These are phyloP conservation scores for Macropodus opercularis DNA, from an alignment of 2,797 vertebrate species.

Conservation along the genomic window DNA sequence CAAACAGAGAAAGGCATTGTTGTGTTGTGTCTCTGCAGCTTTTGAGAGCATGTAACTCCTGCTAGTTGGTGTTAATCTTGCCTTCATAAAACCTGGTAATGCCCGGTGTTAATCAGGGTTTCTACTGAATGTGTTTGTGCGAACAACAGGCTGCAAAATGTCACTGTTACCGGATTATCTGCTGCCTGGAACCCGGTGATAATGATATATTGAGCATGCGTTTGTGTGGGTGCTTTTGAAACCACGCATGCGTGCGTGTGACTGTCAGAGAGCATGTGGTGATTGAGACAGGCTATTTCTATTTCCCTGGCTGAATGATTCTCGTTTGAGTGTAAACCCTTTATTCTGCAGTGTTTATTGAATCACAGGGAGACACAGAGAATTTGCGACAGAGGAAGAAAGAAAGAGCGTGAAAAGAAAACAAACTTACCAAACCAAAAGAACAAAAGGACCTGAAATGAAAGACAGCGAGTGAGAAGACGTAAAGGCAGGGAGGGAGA, in stretches of 20 bases:
- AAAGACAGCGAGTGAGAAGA: constrained; percentile 7
- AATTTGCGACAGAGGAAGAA: constrained; percentile 31
- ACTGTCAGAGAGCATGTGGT: constrained; percentile 34
- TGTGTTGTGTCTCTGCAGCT: constrained; percentile 32
- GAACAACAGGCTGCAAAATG: constrained; percentile 68
- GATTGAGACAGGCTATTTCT: constrained; percentile 65
- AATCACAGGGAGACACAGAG: constrained; percentile 55
- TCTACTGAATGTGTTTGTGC: constrained; percentile 35
- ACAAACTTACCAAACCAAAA: constrained; percentile 17
- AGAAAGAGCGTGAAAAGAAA: constrained; percentile 26
- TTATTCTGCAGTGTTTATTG: constrained; percentile 64
- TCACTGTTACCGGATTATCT: constrained; percentile 72
- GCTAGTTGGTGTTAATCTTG: constrained; percentile 56
- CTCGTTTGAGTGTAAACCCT: constrained; percentile 57
- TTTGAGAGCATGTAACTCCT: constrained; percentile 38
- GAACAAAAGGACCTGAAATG: constrained; percentile 1
- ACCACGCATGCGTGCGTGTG: constrained; percentile 26
- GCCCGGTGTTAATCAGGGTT: constrained; percentile 57
- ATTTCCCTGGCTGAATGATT: constrained; percentile 57
- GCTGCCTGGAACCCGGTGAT: constrained; percentile 67
- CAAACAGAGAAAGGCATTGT: constrained; percentile 21
- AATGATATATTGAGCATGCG: constrained; percentile 52
- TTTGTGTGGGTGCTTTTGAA: constrained; percentile 50
- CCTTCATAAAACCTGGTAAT: constrained; percentile 53
- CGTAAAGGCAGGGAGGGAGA: constrained; percentile 24